phyloP scores from a whole-genome alignment of 2,797 vertebrate species.

The Muraenolepis orangiensis region DNA sequence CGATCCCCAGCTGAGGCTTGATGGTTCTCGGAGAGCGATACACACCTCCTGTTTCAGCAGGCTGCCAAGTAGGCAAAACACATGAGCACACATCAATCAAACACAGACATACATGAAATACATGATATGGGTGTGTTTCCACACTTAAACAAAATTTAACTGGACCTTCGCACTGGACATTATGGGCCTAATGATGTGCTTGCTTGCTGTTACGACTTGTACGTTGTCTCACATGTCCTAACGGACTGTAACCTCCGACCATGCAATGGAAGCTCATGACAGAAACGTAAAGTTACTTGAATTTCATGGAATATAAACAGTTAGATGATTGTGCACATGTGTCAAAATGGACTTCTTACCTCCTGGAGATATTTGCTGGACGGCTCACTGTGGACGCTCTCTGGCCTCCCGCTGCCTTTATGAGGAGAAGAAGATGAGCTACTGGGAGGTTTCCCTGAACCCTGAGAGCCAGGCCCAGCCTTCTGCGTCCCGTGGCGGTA shows the following conservation, averaged over 20 bases:
- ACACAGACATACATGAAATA: not conserved
- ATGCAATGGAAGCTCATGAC: not conserved
- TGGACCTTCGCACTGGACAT: not conserved
- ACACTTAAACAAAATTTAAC: not conserved
- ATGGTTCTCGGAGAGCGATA: slow-evolving; percentile 86
- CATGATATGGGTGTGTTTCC: not conserved
- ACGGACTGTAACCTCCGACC: not conserved
- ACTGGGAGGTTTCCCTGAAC: slow-evolving; percentile 71
- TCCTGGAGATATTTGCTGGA: slow-evolving; percentile 75
- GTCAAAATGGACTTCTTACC: slow-evolving; percentile 47
- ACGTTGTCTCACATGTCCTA: not conserved
- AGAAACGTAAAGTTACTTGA: not conserved
- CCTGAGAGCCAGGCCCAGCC: slow-evolving; percentile 73
- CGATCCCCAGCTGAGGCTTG: slow-evolving; percentile 89
- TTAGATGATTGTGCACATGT: not conserved
- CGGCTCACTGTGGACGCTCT: slow-evolving; percentile 77
- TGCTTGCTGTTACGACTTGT: not conserved
- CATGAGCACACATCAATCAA: not conserved
- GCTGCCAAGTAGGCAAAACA: slow-evolving; percentile 46
- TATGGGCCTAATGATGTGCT: not conserved
- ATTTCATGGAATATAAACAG: not conserved
- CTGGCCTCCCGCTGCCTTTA: slow-evolving; percentile 73
- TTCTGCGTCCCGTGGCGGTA: slow-evolving; percentile 87
- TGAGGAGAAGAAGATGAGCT: slow-evolving; percentile 64
- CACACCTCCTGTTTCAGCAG: slow-evolving; percentile 74